Conservation (phyloP, 2,113 vertebrate genomes). For the Epinephelus fuscoguttatus region DNA sequence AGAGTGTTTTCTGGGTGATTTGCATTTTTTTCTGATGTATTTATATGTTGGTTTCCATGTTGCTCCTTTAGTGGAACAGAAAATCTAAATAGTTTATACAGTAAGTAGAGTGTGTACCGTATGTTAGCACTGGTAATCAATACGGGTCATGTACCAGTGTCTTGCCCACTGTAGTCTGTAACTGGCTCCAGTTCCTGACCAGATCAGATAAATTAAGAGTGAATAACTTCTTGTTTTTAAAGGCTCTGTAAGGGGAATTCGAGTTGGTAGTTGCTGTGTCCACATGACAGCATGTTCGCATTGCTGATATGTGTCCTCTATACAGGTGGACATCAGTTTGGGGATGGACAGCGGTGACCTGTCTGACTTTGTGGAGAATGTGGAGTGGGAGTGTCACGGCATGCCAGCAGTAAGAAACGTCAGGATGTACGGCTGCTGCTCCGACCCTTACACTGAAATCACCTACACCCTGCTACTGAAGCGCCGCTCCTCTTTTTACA, state of each 20-base stretch:
- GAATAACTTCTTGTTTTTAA: background rate
- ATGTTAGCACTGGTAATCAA: background rate
- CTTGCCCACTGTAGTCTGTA: background rate
- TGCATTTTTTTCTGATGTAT: background rate
- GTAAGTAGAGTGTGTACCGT: background rate
- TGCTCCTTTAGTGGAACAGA: background rate
- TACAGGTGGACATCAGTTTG: slow-evolving; percentile 88
- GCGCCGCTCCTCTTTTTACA: slow-evolving; percentile 96
- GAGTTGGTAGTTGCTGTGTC: background rate
- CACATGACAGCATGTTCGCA: background rate
- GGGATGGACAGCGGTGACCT: slow-evolving; percentile 93
- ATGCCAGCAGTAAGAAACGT: slow-evolving; percentile 96
- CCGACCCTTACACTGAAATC: slow-evolving; percentile 96
- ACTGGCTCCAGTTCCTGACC: background rate
- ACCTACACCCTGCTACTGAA: slow-evolving; percentile 96
- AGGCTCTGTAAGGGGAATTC: background rate
- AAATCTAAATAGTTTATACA: background rate
- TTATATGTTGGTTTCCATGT: background rate
- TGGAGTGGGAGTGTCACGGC: slow-evolving; percentile 97
- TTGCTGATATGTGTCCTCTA: background rate
- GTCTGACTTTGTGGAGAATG: slow-evolving; percentile 96
- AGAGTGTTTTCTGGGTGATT: background rate
- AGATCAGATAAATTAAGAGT: background rate
- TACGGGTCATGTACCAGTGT: background rate
- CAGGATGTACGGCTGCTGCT: slow-evolving; percentile 97